phyloP scores from a whole-genome alignment of 2,113 vertebrate genomes.

The Paracanthobrama guichenoti region DNA sequence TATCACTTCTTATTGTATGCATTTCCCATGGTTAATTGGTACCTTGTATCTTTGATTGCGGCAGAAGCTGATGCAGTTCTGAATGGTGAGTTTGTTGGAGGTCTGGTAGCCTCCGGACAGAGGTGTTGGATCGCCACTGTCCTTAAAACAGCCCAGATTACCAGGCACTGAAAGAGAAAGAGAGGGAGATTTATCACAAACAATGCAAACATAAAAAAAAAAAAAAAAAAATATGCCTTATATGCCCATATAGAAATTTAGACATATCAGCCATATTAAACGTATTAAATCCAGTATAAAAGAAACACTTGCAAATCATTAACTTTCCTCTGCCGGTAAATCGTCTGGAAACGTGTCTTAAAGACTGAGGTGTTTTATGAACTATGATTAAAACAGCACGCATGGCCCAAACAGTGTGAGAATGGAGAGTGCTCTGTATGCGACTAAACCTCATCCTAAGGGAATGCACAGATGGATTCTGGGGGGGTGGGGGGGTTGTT shows the following conservation, averaged over 20 bases:
- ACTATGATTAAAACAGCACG: slow-evolving; percentile 23
- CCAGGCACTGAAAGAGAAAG: slow-evolving; percentile 85
- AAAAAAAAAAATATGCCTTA: too few relatives aligned
- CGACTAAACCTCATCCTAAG: slow-evolving; percentile 8
- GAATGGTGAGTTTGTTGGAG: slow-evolving; percentile 93
- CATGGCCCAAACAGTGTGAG: background rate
- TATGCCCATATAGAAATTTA: background rate
- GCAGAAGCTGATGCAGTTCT: slow-evolving; percentile 93
- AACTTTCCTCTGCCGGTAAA: slow-evolving; percentile 22
- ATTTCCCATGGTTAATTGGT: background rate
- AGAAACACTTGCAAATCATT: slow-evolving; percentile 28
- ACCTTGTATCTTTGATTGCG: slow-evolving; percentile 92
- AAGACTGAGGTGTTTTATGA: slow-evolving; percentile 24
- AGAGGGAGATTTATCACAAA: background rate
- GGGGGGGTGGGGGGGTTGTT: background rate
- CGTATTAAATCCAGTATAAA: slow-evolving; percentile 3
- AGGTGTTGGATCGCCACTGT: slow-evolving; percentile 90
- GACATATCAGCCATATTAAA: background rate
- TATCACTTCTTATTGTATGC: background rate
- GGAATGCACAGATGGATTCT: slow-evolving; percentile 27
- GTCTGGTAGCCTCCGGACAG: slow-evolving; percentile 89
- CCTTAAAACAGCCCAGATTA: slow-evolving; percentile 94
- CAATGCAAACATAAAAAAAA: background rate
- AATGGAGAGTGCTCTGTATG: background rate
- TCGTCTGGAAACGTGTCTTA: slow-evolving; percentile 31